These are phyloP conservation scores for Zoroaster sp. DNA, from an alignment of 53 echinoderm and acorn worm species.

Conservation along the genomic window DNA sequence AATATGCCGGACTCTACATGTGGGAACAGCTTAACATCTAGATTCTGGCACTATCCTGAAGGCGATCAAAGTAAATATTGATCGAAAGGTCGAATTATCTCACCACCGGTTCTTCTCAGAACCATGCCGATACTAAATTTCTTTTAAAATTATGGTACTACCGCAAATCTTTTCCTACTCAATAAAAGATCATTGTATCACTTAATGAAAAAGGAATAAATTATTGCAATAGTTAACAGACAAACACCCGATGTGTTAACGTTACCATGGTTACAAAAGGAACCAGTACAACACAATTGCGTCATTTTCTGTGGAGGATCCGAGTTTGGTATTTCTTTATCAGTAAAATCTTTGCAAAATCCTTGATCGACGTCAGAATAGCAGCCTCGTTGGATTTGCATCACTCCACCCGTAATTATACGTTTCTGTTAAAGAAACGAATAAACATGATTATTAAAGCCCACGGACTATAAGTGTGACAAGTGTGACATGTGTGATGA, in stretches of 20 bases:
- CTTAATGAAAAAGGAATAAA: background rate
- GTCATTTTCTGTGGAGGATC: constrained; percentile 15
- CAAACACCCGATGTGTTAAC: background rate
- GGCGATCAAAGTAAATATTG: too few relatives aligned
- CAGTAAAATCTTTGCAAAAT: background rate
- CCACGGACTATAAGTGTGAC: too few relatives aligned
- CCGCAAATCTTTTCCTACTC: too few relatives aligned
- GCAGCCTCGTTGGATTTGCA: constrained; percentile 10
- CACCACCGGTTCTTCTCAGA: too few relatives aligned
- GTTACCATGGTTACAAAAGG: constrained; percentile 22
- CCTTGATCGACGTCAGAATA: background rate
- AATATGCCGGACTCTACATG: too few relatives aligned
- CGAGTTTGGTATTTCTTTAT: background rate
- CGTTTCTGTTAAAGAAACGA: constrained; percentile 2
- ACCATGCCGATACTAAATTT: too few relatives aligned
- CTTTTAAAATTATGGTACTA: too few relatives aligned
- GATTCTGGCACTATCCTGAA: too few relatives aligned
- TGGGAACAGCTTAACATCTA: too few relatives aligned
- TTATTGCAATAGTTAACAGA: background rate
- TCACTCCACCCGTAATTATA: background rate
- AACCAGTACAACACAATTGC: background rate
- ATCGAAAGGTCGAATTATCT: too few relatives aligned
- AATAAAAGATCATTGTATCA: too few relatives aligned
- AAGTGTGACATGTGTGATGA: too few relatives aligned
- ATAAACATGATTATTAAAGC: background rate